phyloP scores from a whole-genome alignment of 2,797 vertebrate genomes.

The Ispidina picta region DNA sequence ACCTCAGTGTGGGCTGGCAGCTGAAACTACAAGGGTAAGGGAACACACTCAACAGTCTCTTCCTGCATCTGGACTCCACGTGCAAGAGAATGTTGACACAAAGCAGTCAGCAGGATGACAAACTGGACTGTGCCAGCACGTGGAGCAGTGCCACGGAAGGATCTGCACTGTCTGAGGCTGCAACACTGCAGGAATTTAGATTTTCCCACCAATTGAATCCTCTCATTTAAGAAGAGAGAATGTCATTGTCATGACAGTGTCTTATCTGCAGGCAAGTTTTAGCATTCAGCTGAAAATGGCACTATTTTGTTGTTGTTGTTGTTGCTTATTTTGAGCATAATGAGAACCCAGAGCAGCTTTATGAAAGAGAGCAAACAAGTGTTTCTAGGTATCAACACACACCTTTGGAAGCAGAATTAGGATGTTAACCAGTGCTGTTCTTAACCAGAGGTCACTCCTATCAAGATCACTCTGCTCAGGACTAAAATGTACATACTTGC shows the following conservation, averaged over 20 bases:
- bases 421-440: neutral
- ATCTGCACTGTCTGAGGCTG: neutral
- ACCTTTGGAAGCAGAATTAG: neutral
- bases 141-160: neutral
- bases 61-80: neutral
- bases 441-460: neutral
- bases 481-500: constrained; percentile 79
- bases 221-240: neutral
- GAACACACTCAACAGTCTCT: neutral
- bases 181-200: neutral
- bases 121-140: neutral
- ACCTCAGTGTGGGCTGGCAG: neutral
- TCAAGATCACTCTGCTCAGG: neutral
- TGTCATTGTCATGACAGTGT: neutral
- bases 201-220: neutral
- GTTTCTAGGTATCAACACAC: neutral
- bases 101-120: neutral
- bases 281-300: neutral
- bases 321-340: neutral
- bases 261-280: neutral
- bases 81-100: neutral
- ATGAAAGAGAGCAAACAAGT: accelerated
- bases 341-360: neutral
- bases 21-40: neutral
- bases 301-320: neutral